Evolutionary conservation across 2,113 vertebrate species (phyloP).

Genomic region (Pitta sordida): DNA sequence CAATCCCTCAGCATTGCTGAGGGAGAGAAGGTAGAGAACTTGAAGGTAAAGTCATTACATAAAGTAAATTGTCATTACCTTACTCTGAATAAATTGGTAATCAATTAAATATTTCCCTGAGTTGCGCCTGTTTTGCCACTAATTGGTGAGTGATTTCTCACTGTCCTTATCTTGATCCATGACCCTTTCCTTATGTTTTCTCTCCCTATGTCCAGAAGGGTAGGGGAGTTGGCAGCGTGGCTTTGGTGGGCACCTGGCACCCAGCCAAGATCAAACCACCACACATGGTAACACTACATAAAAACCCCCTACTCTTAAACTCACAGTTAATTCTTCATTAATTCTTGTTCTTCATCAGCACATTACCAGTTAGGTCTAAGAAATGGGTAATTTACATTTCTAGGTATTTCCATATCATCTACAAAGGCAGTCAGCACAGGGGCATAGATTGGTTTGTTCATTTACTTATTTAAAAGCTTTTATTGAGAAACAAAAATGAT

Average conservation of each 20-base stretch:
- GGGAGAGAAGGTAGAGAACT: neutral
- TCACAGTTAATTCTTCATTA: neutral
- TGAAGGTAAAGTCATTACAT: neutral
- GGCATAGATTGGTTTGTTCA: neutral
- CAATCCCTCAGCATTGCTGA: no score
- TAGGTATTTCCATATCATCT: conserved; percentile 9
- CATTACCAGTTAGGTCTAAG: neutral
- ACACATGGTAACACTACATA: neutral
- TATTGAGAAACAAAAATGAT: neutral
- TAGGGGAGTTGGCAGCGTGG: neutral
- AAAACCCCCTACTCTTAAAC: neutral
- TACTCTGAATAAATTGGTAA: neutral
- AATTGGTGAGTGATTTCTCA: neutral
- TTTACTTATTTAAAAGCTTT: neutral
- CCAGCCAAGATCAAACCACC: neutral
- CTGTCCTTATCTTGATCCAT: neutral
- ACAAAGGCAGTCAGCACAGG: neutral
- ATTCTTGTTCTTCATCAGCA: neutral
- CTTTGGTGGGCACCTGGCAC: neutral
- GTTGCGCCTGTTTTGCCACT: neutral
- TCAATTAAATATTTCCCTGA: neutral
- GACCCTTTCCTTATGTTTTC: neutral
- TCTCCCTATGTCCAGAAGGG: neutral
- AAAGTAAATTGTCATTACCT: neutral
- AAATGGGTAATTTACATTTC: conserved; percentile 5